Evolutionary conservation across 37 sponge, comb jelly and placozoan genomes (phyloP).

Genomic region (Crambe crambe): DNA sequence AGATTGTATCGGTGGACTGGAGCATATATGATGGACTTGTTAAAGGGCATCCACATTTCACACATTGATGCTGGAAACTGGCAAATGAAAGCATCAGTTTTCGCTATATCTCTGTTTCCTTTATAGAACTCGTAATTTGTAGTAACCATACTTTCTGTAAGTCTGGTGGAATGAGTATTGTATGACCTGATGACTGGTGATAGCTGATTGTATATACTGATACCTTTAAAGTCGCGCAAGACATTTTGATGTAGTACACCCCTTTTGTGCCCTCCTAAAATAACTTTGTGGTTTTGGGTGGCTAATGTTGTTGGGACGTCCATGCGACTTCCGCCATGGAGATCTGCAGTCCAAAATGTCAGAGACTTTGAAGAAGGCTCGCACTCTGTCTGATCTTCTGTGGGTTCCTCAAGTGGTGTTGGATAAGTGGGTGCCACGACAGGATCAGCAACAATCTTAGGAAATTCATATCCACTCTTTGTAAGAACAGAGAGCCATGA

Average conservation of each 20-base stretch:
- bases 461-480: constrained; percentile 36
- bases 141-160: constrained; percentile 34
- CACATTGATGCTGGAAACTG: constrained; percentile 36
- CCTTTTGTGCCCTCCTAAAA: constrained; percentile 14
- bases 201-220: constrained; percentile 14
- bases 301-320: constrained; percentile 33
- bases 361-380: constrained; percentile 3
- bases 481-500: constrained; percentile 36
- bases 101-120: constrained; percentile 7
- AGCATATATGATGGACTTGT: constrained; percentile 25
- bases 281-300: constrained; percentile 26
- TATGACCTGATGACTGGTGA: constrained; percentile 3
- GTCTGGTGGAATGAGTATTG: background rate
- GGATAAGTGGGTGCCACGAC: background rate
- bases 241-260: background rate
- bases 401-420: background rate
- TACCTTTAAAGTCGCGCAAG: constrained; percentile 13
- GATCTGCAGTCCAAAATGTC: constrained; percentile 48
- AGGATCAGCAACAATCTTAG: background rate
- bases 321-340: constrained; percentile 33
- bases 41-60: constrained; percentile 65
- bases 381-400: constrained; percentile 2
- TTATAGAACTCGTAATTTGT: constrained; percentile 45
- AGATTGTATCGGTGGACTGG: constrained; percentile 59
- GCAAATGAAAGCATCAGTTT: constrained; percentile 44